These are phyloP conservation scores for Buphagus erythrorhynchus DNA, from an alignment of 2,797 vertebrate genomes.

Conservation along the genomic window DNA sequence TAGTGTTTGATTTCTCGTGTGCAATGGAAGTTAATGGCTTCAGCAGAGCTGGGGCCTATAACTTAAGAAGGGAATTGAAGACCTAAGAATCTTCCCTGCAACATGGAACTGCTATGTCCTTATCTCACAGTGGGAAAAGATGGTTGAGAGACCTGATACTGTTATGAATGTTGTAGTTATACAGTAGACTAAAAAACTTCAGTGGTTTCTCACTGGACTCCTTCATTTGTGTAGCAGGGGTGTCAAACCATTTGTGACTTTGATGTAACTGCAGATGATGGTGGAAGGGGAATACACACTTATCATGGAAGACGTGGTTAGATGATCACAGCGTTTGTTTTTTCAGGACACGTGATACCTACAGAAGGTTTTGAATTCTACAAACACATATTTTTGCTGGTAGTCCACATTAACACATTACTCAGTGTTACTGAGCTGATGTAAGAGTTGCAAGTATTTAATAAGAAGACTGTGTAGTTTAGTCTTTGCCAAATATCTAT, in stretches of 20 bases:
- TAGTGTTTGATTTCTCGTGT: not conserved
- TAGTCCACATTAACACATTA: not conserved
- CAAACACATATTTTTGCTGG: not conserved
- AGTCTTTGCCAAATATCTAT: not conserved
- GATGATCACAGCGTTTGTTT: not conserved
- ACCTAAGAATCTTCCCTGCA: not conserved
- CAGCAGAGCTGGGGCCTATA: not conserved
- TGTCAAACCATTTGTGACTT: not conserved
- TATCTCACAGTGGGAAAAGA: not conserved
- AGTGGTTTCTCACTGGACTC: not conserved
- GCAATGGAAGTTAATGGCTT: not conserved
- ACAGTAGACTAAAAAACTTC: not conserved
- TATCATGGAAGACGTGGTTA: accelerated
- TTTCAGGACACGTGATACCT: not conserved
- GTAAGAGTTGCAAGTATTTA: not conserved
- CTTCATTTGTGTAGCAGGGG: not conserved
- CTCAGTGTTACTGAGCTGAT: not conserved
- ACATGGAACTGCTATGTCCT: not conserved
- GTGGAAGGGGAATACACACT: not conserved
- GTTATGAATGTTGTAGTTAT: not conserved
- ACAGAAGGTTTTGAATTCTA: not conserved
- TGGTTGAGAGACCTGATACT: not conserved
- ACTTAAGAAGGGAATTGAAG: not conserved
- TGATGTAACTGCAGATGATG: not conserved
- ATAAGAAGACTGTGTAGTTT: accelerated